These are phyloP conservation scores for Chirona hameri DNA, from an alignment of 2,888 invertebrate species.

Conservation along the genomic window DNA sequence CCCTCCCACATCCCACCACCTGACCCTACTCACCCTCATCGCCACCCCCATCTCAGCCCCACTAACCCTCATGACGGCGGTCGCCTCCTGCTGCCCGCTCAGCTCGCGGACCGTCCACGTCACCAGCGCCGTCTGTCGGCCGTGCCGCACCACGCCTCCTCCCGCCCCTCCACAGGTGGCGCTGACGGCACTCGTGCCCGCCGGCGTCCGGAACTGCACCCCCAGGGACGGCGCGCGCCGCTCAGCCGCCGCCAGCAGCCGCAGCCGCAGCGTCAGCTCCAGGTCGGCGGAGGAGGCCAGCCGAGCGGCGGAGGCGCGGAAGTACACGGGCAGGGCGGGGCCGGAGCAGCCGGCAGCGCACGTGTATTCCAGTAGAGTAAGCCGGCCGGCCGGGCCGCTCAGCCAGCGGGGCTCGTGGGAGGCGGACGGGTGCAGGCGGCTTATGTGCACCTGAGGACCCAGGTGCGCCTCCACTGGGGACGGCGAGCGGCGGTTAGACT, in stretches of 20 bases:
- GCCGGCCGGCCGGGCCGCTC: not conserved
- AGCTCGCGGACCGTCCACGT: slow-evolving; percentile 3
- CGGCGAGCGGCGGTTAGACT: not conserved
- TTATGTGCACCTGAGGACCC: not conserved
- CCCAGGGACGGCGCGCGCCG: not conserved
- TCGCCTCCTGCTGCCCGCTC: not conserved
- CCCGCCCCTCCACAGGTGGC: not conserved
- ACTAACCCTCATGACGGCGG: not conserved
- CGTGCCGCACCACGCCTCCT: not conserved
- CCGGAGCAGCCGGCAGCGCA: not conserved
- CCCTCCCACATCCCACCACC: too few species aligned
- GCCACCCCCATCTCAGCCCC: not conserved
- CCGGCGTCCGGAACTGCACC: not conserved
- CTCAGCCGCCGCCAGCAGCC: not conserved
- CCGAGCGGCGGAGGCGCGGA: not conserved
- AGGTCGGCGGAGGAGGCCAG: not conserved
- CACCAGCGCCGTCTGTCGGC: not conserved
- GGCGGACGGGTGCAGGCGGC: not conserved
- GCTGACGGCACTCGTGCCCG: not conserved
- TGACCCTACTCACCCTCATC: too few species aligned
- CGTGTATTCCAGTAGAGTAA: not conserved
- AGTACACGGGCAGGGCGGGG: not conserved
- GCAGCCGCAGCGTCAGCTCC: not conserved
- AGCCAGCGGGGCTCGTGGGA: not conserved
- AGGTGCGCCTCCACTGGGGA: not conserved